Base-by-base conservation (phyloP, 1,140 invertebrate species). In the Antheraea pernyi region DNA sequence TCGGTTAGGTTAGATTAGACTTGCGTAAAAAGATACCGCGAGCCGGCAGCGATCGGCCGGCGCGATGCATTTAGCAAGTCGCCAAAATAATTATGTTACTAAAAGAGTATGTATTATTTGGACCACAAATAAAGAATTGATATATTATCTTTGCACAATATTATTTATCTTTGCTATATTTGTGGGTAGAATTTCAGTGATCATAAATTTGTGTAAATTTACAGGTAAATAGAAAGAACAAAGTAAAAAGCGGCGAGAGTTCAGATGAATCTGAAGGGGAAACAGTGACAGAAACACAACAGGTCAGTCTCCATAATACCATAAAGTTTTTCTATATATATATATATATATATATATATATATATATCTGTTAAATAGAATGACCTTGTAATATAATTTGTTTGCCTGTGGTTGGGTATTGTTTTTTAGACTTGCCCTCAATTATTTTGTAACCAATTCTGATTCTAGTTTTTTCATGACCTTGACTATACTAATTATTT, bases 221-320 rank as follows among this genome's bases (percentile, higher is more conserved):
- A 37, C 81, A 93, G 92, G 88, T 93, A 75, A 92, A 92, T 86
- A 92, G 89, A 76, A 92, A 89, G 86, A 87, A 84, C 75, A 89
- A 90, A 83, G 85, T 88, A 37, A 90, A 91, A 77, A 81, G 83
- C 64, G 89, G 88, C n/a, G 91, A 92, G 82, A 93, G 91, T 70
- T 93, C 92, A 19, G 92, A 93, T 74, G 92, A 92, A 70, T 93
- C 92, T 16, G 92, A 93, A 71, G 84, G 88, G 62, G 92, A 93
- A 75, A 87, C 89, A 53, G 87, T 93, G 60, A 92, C 89, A n/a
- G 92, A 93, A 83, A 92, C 92, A 36, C 89, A 91, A 82, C 91
- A 93, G 85, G 90, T 93, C 30, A 80, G 85, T 84, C 7, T 46
- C 66, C 67, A n/a, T n/a, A 73, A 64, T 64, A 65, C 36, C 62